These are phyloP conservation scores for Labeo calbasu DNA, from an alignment of 2,797 vertebrate genomes.

Conservation along the genomic window DNA sequence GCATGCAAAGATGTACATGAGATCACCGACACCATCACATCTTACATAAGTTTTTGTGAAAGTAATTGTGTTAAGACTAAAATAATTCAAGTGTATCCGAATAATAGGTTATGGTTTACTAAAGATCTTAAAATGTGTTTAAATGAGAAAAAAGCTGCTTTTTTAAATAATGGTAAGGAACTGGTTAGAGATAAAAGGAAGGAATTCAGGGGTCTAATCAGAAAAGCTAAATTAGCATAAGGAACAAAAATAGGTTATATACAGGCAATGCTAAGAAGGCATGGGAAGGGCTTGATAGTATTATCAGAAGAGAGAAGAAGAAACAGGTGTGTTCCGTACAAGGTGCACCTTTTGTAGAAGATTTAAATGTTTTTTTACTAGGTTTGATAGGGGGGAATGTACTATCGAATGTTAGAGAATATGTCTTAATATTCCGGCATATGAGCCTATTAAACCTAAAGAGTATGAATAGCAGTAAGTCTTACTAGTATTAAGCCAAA, in stretches of 20 bases:
- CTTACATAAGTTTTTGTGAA: background rate
- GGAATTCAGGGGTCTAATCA: background rate
- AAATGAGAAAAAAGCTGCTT: background rate
- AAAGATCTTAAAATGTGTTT: background rate
- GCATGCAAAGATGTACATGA: too few relatives aligned
- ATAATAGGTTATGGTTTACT: background rate
- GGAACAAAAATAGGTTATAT: background rate
- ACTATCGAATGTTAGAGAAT: background rate
- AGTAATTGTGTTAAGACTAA: background rate
- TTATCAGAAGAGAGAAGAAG: background rate
- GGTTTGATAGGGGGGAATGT: background rate
- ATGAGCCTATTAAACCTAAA: background rate
- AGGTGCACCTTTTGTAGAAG: background rate
- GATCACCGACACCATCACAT: background rate
- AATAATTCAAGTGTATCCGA: background rate
- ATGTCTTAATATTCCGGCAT: background rate
- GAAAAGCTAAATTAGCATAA: background rate
- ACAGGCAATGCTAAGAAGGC: background rate
- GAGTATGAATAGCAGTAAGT: background rate
- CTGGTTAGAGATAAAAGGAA: background rate
- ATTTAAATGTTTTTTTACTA: background rate
- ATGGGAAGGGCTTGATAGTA: background rate
- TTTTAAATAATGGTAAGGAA: background rate
- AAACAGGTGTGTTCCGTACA: background rate
- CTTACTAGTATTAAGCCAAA: background rate